Evolutionary conservation across 2,888 invertebrate species (phyloP).

Genomic region (Ganaspis brasiliensis): DNA sequence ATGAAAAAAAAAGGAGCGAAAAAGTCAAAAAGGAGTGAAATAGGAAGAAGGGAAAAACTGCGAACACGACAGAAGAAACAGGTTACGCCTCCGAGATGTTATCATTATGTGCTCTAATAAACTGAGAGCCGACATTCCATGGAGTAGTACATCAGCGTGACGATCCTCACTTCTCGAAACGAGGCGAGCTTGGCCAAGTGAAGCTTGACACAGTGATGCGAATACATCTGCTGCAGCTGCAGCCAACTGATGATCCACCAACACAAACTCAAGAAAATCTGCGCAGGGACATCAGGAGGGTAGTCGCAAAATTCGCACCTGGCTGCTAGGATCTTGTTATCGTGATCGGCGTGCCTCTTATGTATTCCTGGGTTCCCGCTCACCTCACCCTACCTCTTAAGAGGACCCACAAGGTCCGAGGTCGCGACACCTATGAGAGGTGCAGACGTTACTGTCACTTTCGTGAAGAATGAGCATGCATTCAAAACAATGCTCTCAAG

Average conservation of each 20-base stretch:
- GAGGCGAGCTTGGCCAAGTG: slow-evolving; percentile 7
- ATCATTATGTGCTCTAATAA: slow-evolving; percentile 78
- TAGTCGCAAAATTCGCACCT: slow-evolving; percentile 50
- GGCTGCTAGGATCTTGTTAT: slow-evolving; percentile 54
- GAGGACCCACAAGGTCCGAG: slow-evolving; percentile 46
- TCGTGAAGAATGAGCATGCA: slow-evolving; percentile 40
- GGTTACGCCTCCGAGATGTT: slow-evolving; percentile 75
- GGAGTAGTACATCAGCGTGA: slow-evolving; percentile 70
- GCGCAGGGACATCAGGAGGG: slow-evolving; percentile 44
- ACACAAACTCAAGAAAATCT: slow-evolving; percentile 53
- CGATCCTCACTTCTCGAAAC: slow-evolving; percentile 43
- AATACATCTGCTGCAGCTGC: slow-evolving; percentile 51
- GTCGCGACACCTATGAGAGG: slow-evolving; percentile 52
- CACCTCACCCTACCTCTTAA: slow-evolving; percentile 47
- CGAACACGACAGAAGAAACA: slow-evolving; percentile 57
- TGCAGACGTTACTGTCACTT: slow-evolving; percentile 48
- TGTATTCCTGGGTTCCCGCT: slow-evolving; percentile 49
- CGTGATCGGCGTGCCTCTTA: slow-evolving; percentile 55
- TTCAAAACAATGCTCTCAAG: slow-evolving; percentile 10
- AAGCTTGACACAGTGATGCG: slow-evolving; percentile 32
- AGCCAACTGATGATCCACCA: slow-evolving; percentile 55
- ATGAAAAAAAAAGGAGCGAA: not conserved
- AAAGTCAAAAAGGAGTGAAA: slow-evolving; percentile 37
- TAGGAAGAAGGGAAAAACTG: slow-evolving; percentile 45
- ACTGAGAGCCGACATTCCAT: slow-evolving; percentile 72